Evolutionary conservation across 2,797 vertebrate genomes (phyloP).

Genomic region (Benthosema pterotum): DNA sequence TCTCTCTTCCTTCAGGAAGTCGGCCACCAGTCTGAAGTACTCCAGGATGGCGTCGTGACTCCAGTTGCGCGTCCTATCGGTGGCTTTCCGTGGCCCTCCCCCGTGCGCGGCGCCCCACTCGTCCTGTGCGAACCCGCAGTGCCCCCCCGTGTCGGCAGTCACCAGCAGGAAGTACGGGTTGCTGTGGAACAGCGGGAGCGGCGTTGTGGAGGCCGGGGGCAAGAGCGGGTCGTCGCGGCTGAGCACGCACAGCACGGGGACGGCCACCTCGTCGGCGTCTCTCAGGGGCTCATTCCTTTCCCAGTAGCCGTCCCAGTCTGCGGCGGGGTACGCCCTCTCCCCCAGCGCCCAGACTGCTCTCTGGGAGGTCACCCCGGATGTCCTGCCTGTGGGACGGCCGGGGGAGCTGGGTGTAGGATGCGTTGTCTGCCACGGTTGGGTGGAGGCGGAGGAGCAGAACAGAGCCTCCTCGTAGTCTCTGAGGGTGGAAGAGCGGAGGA

Average conservation of each 20-base stretch:
- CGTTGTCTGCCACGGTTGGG: not conserved
- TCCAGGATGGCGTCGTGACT: constrained; percentile 84
- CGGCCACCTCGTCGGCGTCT: constrained; percentile 87
- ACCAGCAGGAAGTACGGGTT: constrained; percentile 89
- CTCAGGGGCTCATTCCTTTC: constrained; percentile 89
- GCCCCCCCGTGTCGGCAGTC: constrained; percentile 83
- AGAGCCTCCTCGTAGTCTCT: constrained; percentile 85
- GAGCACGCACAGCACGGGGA: constrained; percentile 87
- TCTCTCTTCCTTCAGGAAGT: constrained; percentile 85
- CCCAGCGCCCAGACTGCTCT: constrained; percentile 44
- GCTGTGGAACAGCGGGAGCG: constrained; percentile 83
- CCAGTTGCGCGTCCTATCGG: constrained; percentile 75
- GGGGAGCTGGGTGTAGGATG: not conserved
- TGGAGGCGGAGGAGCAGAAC: constrained; percentile 73
- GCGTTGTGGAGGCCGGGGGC: constrained; percentile 68
- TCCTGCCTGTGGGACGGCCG: not conserved
- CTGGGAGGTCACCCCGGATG: not conserved
- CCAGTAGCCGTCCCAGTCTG: constrained; percentile 88
- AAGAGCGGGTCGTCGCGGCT: constrained; percentile 87
- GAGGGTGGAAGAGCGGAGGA: constrained; percentile 81
- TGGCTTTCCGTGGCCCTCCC: not conserved
- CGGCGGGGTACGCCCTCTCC: constrained; percentile 49
- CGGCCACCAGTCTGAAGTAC: constrained; percentile 81
- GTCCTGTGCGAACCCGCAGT: constrained; percentile 83
- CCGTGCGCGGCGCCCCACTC: not conserved